These are phyloP conservation scores for Spodoptera litura DNA, from an alignment of 1,140 invertebrate genomes.

Conservation along the genomic window DNA sequence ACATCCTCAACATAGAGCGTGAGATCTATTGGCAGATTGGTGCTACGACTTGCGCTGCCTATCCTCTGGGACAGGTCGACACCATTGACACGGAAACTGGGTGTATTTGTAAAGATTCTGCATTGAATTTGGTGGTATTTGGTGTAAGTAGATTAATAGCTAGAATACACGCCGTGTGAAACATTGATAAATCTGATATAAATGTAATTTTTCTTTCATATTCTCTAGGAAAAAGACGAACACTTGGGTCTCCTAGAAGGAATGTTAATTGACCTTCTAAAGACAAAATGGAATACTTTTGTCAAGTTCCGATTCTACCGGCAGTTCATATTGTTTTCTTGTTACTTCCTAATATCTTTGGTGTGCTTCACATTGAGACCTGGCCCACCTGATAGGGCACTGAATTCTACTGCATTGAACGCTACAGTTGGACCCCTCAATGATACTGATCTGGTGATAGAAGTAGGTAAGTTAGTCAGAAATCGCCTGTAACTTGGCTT, in stretches of 20 bases:
- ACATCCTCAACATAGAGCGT: constrained; percentile 97
- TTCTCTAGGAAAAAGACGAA: constrained; percentile 94
- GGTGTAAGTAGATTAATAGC: constrained; percentile 89
- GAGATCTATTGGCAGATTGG: constrained; percentile 99
- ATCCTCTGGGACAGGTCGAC: constrained; percentile 98
- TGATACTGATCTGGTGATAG: constrained; percentile 68
- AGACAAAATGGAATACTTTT: constrained; percentile 99
- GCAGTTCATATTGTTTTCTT: constrained; percentile 95
- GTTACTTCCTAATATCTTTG: constrained; percentile 95
- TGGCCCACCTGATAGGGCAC: constrained; percentile 87
- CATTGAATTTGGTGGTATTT: constrained; percentile 99
- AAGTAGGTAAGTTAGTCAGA: constrained; percentile 65
- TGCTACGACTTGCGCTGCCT: constrained; percentile 98
- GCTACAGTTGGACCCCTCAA: constrained; percentile 64
- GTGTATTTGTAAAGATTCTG: constrained; percentile 96
- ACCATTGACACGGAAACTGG: constrained; percentile 97
- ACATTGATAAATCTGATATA: not conserved
- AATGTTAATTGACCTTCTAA: constrained; percentile 96
- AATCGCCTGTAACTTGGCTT: not conserved
- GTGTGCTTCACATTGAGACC: constrained; percentile 95
- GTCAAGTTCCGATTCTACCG: constrained; percentile 97
- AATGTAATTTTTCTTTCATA: not conserved
- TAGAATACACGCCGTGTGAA: too few species aligned
- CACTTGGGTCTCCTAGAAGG: constrained; percentile 99
- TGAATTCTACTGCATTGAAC: constrained; percentile 71